phyloP scores from a whole-genome alignment of 2,888 invertebrate genomes.

The Himalopsyche japonica region DNA sequence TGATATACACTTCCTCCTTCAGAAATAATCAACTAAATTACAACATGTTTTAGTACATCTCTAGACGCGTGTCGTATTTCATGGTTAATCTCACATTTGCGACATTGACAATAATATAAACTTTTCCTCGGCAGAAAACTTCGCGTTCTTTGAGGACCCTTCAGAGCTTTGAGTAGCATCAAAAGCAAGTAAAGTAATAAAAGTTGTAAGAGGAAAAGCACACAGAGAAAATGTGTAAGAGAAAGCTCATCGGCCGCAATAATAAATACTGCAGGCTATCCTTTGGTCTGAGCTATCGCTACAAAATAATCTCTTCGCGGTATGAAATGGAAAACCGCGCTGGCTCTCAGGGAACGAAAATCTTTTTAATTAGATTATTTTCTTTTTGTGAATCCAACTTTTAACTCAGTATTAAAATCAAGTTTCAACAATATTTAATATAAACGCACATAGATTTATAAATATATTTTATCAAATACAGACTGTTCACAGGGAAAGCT shows the following conservation, averaged over 20 bases:
- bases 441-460: too few species aligned
- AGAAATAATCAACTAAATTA: background rate
- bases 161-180: background rate
- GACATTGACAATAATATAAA: background rate
- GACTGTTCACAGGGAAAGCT: too few species aligned
- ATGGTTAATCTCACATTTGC: background rate
- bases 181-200: background rate
- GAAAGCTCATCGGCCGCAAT: background rate
- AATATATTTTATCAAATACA: too few species aligned
- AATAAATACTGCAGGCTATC: slow-evolving; percentile 1
- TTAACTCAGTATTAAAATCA: too few species aligned
- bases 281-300: background rate
- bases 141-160: background rate
- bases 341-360: background rate
- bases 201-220: background rate
- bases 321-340: background rate
- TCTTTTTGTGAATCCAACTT: too few species aligned
- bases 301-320: background rate
- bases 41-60: background rate
- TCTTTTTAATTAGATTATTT: too few species aligned
- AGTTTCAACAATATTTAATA: too few species aligned
- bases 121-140: background rate
- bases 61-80: background rate
- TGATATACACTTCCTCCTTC: background rate
- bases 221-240: slow-evolving; percentile 1